Evolutionary conservation across 2,888 invertebrate genomes (phyloP), one percentile per base, ranked within the genome.

Genomic region (Syrphus vitripennis): DNA sequence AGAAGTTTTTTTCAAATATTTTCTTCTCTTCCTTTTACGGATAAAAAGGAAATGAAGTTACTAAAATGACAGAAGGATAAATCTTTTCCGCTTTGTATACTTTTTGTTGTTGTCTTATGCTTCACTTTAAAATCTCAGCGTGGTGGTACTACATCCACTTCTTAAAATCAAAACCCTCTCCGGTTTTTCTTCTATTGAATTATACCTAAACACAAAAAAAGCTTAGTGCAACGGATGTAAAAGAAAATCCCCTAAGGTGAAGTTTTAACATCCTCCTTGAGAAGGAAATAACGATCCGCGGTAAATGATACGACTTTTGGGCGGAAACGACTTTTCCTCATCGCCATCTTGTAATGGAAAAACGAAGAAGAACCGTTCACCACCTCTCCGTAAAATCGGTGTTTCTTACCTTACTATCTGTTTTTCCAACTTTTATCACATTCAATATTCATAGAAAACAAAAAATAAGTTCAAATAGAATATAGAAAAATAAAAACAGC

Each of bases 241-340:
- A 48, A 57, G 53, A 70, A 70, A 40, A 63, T 79, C 75, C 53
- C 61, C 31, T 16, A 16, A 63, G 61, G 53, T 45, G 37, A 48
- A 50, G 19, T 65, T 77, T 31, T 63, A 57, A 57, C 81, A 76
- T 63, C 65, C 63, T 67, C 65, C 65, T 29, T 59, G 48, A 12
- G 21, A 76, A 71, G 71, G 45, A 77, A 82, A 82, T 82, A 82
- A 82, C 70, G 82, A 76, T 76, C 57, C 81, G 81, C 76, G 81
- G 81, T 82, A 82, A 82, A 76, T 65, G 81, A 71, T 65, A 82
- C 81, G 81, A 71, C 63, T 70, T 55, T 80, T 16, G 67, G 70
- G 70, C 42, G 76, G 81, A 82, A 76, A 82, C 76, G 70, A 71
- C 76, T 55, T 65, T 76, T 71, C 70, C 75, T 71, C 65, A 57